These are phyloP conservation scores for Melanaphis sacchari DNA, from an alignment of 1,140 invertebrate genomes.

Conservation along the genomic window DNA sequence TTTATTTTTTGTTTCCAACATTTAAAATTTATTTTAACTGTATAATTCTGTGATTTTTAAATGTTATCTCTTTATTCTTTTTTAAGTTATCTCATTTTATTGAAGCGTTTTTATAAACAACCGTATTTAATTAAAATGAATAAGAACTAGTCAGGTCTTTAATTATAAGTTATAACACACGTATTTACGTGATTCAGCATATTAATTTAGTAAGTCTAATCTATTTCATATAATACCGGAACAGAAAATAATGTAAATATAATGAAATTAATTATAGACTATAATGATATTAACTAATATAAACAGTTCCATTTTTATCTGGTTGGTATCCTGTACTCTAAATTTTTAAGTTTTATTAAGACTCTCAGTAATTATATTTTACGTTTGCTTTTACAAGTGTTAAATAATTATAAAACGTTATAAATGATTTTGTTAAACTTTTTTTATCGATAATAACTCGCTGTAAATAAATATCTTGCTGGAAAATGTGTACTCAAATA, in stretches of 20 bases:
- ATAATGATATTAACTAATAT: background rate
- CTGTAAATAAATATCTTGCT: background rate
- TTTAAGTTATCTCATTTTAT: background rate
- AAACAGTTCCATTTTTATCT: background rate
- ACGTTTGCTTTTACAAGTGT: background rate
- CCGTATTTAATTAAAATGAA: background rate
- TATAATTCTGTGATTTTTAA: background rate
- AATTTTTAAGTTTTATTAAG: background rate
- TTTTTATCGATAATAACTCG: background rate
- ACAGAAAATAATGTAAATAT: background rate
- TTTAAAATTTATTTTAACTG: background rate
- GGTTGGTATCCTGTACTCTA: background rate
- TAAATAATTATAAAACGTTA: background rate
- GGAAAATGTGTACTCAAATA: background rate
- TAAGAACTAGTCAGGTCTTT: background rate
- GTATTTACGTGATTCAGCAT: no score
- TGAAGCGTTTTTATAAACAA: background rate
- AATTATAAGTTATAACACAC: background rate
- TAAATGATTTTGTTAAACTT: background rate
- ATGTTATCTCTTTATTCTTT: background rate
- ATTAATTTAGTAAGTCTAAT: background rate
- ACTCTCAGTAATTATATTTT: background rate
- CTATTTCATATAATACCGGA: background rate
- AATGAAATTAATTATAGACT: background rate
- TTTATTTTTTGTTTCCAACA: background rate